These are phyloP conservation scores for Myxocyprinus asiaticus DNA, from an alignment of 2,113 vertebrate genomes.

Conservation along the genomic window DNA sequence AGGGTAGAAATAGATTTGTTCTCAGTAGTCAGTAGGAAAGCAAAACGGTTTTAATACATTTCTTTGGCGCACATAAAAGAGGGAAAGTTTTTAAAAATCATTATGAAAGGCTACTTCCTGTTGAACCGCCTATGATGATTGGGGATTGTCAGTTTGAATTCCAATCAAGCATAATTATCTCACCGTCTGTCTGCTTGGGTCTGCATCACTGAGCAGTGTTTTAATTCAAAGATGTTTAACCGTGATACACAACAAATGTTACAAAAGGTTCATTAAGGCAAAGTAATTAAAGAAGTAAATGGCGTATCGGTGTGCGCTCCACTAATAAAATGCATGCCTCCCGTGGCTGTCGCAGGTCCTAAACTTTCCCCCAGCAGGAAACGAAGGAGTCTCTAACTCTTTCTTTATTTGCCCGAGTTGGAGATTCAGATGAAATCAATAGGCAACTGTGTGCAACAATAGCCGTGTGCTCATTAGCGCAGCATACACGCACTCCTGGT, in stretches of 20 bases:
- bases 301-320: slow-evolving; percentile 1
- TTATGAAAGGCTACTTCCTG: slow-evolving; percentile 36
- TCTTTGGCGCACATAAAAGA: not conserved
- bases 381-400: slow-evolving; percentile 38
- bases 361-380: slow-evolving; percentile 33
- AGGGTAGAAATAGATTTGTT: not conserved
- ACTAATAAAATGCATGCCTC: slow-evolving; percentile 50
- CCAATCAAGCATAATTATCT: slow-evolving; percentile 52
- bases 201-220: slow-evolving; percentile 60
- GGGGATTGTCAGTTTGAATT: slow-evolving; percentile 51
- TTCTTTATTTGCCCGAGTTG: slow-evolving; percentile 50
- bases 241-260: slow-evolving; percentile 55
- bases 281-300: slow-evolving; percentile 64
- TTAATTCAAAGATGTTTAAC: slow-evolving; percentile 62
- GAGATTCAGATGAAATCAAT: slow-evolving; percentile 70
- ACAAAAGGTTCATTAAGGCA: slow-evolving; percentile 66
- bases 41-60: not conserved
- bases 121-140: slow-evolving; percentile 20
- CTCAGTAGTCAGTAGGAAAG: not conserved
- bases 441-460: slow-evolving; percentile 63
- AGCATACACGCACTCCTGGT: slow-evolving; percentile 59
- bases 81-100: not conserved
- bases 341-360: slow-evolving; percentile 9
- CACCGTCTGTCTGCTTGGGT: not conserved
- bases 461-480: slow-evolving; percentile 66